Conservation (phyloP, 2,797 vertebrate genomes). For the Loris lydekkerianus region DNA sequence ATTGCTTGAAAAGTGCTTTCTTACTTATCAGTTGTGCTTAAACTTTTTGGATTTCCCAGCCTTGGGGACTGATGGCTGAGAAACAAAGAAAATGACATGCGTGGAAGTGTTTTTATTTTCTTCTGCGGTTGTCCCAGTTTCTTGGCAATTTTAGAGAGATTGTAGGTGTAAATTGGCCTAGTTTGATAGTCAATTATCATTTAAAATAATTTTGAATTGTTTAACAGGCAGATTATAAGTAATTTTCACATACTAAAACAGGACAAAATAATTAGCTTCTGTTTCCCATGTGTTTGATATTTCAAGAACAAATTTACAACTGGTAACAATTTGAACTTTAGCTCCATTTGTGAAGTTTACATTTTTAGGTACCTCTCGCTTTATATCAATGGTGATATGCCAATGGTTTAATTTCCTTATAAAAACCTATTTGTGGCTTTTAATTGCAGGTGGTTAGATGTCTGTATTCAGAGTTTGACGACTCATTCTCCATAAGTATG, state of each 20-base stretch:
- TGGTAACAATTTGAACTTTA: constrained; percentile 51
- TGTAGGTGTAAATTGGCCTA: constrained; percentile 82
- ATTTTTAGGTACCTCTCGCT: constrained; percentile 59
- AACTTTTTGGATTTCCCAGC: constrained; percentile 62
- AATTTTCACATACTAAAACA: constrained; percentile 80
- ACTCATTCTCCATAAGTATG: not conserved
- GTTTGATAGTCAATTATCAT: constrained; percentile 80
- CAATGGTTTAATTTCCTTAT: constrained; percentile 53
- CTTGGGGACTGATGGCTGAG: constrained; percentile 73
- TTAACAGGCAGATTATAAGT: constrained; percentile 78
- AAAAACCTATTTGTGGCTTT: constrained; percentile 59
- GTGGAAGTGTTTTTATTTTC: constrained; percentile 59
- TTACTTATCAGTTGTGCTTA: constrained; percentile 66
- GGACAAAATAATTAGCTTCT: constrained; percentile 80
- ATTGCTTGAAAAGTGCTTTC: not conserved
- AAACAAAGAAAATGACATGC: constrained; percentile 66
- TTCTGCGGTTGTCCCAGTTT: constrained; percentile 67
- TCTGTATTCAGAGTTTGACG: constrained; percentile 19
- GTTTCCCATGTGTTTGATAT: constrained; percentile 74
- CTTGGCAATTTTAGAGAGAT: constrained; percentile 71
- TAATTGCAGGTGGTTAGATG: constrained; percentile 28
- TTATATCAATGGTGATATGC: constrained; percentile 54
- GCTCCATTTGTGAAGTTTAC: constrained; percentile 57
- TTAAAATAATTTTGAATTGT: constrained; percentile 78
- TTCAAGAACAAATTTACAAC: constrained; percentile 74